phyloP scores from a whole-genome alignment of 2,113 vertebrate species.

The Burhinus bistriatus region DNA sequence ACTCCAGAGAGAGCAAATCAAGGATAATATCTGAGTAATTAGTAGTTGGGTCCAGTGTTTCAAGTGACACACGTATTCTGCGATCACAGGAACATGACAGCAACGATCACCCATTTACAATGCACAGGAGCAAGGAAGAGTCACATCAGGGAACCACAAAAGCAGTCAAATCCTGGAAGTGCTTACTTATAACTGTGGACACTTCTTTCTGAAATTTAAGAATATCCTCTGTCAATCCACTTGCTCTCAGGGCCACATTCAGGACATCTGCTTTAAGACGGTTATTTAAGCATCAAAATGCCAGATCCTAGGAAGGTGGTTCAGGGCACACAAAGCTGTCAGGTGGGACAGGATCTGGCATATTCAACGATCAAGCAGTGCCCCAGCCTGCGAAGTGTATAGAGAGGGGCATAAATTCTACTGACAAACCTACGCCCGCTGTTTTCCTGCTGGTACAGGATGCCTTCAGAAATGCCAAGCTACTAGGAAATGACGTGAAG shows the following conservation, averaged over 20 bases:
- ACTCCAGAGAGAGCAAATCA: neutral
- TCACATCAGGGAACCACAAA: neutral
- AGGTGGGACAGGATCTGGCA: neutral
- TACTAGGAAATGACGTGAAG: neutral
- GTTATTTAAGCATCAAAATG: neutral
- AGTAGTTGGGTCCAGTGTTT: neutral
- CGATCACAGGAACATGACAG: neutral
- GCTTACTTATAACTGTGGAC: neutral
- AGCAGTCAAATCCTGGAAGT: neutral
- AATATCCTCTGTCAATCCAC: neutral
- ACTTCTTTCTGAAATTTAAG: neutral
- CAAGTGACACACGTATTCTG: neutral
- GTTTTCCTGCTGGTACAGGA: neutral
- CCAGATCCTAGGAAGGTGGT: neutral
- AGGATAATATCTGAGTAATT: neutral
- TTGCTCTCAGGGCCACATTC: neutral
- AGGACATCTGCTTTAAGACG: neutral
- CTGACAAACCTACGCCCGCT: accelerated
- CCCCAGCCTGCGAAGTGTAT: accelerated
- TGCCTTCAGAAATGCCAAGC: neutral
- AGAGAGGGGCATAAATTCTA: neutral
- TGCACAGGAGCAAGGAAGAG: accelerated
- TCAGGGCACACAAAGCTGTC: neutral
- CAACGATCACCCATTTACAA: neutral
- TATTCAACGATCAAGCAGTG: neutral